Base-by-base conservation (phyloP, 1,140 invertebrate species). In the Drosophila trapezifrons region DNA sequence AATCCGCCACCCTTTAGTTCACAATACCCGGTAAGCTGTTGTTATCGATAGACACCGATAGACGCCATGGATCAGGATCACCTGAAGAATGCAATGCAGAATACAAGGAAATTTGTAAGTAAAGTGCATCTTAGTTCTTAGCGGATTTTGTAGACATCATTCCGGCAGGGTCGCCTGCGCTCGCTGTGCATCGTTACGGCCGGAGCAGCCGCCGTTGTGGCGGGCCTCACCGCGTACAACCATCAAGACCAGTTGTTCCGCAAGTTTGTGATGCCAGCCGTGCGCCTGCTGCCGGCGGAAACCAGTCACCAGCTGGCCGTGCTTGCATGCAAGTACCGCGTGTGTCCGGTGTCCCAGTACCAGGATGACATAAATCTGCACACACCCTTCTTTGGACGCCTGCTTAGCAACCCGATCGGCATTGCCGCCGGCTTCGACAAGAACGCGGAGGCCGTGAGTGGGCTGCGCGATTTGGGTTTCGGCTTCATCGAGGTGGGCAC, bases 401-500 rank as follows among this genome's bases (percentile, higher is more conserved):
- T 95, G 17, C 95, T 99, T 51, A 93, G 93, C 65, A 99, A 98
- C 93, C 98, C 98, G 1, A 90, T 99, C 82, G 99, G 99, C 32
- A 95, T 99, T 78, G 98, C 98, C 49, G 99, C 99, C 70, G 99
- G 99, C 4, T 99, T 99, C 93, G 99, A 99, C 92, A 99, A 99
- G 92, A 95, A 99, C 93, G 98, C 95, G 10, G 97, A 99, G 93
- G 97, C 97, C 25, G 93, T 99, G 2, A 92, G 95, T 67, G 96
- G 97, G 1, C 92, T 99, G 27, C 94, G 95, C 49, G 95, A 96
- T 83, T 93, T 98, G 55, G 98, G 98, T 0, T 99, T 99, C 93
- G 96, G 98, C 22, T 98, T 99, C 93, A 95, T 99, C 37, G 99
- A 99, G 94, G 95, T 99, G 78, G 98, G 98, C 74, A 98, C 98